Percentiles rank a stretch among this genome's conserved stretches.
Conservation (phyloP, 2,888 invertebrate genomes). For the Ophraella communa region DNA sequence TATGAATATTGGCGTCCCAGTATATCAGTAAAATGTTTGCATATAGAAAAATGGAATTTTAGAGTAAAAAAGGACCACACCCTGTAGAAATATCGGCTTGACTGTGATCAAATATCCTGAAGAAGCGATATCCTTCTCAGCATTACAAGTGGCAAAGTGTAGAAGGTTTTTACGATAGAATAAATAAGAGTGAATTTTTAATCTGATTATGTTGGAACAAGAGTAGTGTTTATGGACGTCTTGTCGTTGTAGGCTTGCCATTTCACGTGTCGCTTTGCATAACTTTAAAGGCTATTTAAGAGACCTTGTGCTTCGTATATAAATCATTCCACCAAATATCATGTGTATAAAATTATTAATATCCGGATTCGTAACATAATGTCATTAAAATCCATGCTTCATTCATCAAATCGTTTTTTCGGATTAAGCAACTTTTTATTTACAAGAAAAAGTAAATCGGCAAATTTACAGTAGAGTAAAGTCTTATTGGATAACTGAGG, state of each 20-base stretch:
- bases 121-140: slow-evolving; percentile 19
- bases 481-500: too few species aligned
- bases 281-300: slow-evolving; percentile 37
- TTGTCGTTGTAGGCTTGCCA: slow-evolving; percentile 42
- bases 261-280: slow-evolving; percentile 44
- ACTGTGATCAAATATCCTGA: slow-evolving; percentile 4
- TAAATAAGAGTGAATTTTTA: slow-evolving; percentile 40
- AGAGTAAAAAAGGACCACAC: not conserved
- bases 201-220: slow-evolving; percentile 42
- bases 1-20: too few species aligned
- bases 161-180: slow-evolving; percentile 36
- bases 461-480: too few species aligned
- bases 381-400: too few species aligned
- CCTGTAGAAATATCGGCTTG: slow-evolving; percentile 9
- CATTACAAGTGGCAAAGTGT: slow-evolving; percentile 35
- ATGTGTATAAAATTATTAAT: not conserved
- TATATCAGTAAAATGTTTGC: not conserved
- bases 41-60: not conserved
- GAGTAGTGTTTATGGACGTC: slow-evolving; percentile 43
- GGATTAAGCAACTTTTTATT: too few species aligned
- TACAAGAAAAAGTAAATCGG: too few species aligned
- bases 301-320: not conserved
- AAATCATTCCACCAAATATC: slow-evolving; percentile 7
- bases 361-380: too few species aligned
- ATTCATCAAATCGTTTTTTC: too few species aligned